Base-by-base conservation (phyloP, 2,113 vertebrate species). In the Cyprinus carpio region DNA sequence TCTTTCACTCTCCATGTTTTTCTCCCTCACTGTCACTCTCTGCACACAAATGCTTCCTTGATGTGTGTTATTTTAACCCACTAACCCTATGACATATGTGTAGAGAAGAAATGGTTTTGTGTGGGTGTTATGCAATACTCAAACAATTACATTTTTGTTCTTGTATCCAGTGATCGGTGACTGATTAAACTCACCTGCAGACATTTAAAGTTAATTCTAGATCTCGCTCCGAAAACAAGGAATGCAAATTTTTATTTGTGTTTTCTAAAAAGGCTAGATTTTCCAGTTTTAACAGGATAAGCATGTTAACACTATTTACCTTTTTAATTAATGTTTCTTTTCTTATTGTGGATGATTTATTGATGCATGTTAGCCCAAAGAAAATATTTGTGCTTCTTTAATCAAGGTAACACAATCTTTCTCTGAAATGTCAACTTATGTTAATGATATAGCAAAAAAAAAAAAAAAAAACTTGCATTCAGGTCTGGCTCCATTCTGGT, bases 11-110 rank as follows among this genome's bases (percentile, higher is more conserved):
- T 83, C 40, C 31, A 64, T 75, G 23, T 67, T 37, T 81, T 18
- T 23, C 20, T 86, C 16, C 29, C 10, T 51, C 62, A 9, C 8
- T 74, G 27, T 86, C 69, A n/a, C 4, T n/a, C 69, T n/a, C 18
- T 58, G 75, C 25, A 34, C 9, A 51, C 75, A 79, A 25, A 29
- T 31, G 34, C 60, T 78, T 54, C 23, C 31, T 87, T 12, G 71
- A 64, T 75, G 4, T 8, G 6, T 78, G 83, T 56, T 54, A 37
- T 85, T 78, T 79, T 85, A 85, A 79, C 62, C 74, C 10, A 31
- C 15, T 76, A 54, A 84, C 76, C 76, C 18, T 77, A 29, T 56
- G 75, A 25, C 74, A 82, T 27, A 16, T 40, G 12, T 23, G 13
- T 34, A 54, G 15, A 56, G 11, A 56, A 56, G 1, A 77, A 65